Evolutionary conservation across 2,113 vertebrate genomes (phyloP).

Genomic region (Coreoperca whiteheadi): DNA sequence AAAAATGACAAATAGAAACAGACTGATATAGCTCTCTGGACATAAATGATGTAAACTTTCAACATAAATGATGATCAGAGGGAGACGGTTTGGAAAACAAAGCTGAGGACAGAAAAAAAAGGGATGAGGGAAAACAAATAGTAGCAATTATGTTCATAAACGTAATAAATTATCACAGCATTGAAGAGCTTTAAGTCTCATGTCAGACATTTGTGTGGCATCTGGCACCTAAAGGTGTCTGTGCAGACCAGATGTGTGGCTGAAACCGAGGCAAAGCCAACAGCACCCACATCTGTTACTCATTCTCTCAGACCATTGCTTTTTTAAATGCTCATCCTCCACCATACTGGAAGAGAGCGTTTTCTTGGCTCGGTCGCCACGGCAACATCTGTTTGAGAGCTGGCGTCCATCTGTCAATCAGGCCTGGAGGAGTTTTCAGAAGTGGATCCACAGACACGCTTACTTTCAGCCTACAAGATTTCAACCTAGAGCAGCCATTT

Average conservation of each 20-base stretch:
- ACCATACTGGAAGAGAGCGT: constrained; percentile 16
- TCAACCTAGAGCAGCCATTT: constrained; percentile 30
- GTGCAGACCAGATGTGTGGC: constrained; percentile 25
- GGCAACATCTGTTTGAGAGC: constrained; percentile 64
- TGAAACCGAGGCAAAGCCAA: constrained; percentile 11
- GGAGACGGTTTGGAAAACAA: constrained; percentile 2
- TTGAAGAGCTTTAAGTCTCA: not conserved
- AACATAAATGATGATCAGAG: constrained; percentile 41
- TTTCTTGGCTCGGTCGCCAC: constrained; percentile 17
- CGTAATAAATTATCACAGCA: not conserved
- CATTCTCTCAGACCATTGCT: constrained; percentile 28
- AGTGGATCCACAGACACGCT: constrained; percentile 32
- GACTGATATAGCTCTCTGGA: constrained; percentile 20
- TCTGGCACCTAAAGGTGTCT: constrained; percentile 20
- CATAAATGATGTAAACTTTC: constrained; percentile 8
- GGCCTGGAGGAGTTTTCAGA: constrained; percentile 45
- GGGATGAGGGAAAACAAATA: not conserved
- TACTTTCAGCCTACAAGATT: constrained; percentile 29
- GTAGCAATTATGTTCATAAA: not conserved
- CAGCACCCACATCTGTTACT: constrained; percentile 26
- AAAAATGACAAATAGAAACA: constrained; percentile 14
- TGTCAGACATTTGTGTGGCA: constrained; percentile 15
- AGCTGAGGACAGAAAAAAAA: not conserved
- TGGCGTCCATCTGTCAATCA: constrained; percentile 64
- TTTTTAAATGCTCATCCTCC: constrained; percentile 44